Percentiles rank a stretch among this genome's conserved stretches.
phyloP scores from a whole-genome alignment of 2,888 invertebrate genomes.

The Cancer borealis region DNA sequence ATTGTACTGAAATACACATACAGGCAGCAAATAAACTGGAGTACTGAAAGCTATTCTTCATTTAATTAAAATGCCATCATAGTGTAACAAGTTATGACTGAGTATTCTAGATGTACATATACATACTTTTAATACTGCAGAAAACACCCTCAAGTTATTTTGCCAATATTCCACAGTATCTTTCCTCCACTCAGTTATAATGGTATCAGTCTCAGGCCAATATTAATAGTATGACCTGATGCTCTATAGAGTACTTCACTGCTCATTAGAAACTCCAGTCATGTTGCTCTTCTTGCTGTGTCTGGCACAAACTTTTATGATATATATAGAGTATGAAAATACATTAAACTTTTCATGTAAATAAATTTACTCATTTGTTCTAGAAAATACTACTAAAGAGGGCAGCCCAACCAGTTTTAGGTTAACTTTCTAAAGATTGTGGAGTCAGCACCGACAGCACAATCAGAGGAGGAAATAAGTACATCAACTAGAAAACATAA shows the following conservation, averaged over 20 bases:
- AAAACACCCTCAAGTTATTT: not conserved
- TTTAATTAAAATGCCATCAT: not conserved
- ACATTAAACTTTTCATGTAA: conserved; percentile 37
- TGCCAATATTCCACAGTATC: not conserved
- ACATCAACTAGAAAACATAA: conserved; percentile 48
- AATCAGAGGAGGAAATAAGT: not conserved
- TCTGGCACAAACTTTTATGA: conserved; percentile 14
- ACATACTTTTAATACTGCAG: conserved; percentile 23
- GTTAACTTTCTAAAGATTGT: not conserved
- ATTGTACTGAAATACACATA: conserved; percentile 54
- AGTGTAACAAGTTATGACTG: conserved; percentile 25
- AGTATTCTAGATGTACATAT: conserved; percentile 38
- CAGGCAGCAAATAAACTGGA: conserved; percentile 45
- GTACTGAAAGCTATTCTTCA: conserved; percentile 28
- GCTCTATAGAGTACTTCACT: not conserved
- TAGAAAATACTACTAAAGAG: conserved; percentile 31
- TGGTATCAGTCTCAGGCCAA: not conserved
- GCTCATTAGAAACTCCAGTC: conserved; percentile 11
- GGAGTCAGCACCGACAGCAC: not conserved
- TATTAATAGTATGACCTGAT: not conserved
- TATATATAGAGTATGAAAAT: conserved; percentile 43
- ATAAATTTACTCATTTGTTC: not conserved
- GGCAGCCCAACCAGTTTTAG: not conserved
- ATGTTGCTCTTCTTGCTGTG: conserved; percentile 3
- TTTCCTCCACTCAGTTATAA: not conserved